phyloP scores from a whole-genome alignment of 2,113 vertebrate species.

The Dipodomys ordii region DNA sequence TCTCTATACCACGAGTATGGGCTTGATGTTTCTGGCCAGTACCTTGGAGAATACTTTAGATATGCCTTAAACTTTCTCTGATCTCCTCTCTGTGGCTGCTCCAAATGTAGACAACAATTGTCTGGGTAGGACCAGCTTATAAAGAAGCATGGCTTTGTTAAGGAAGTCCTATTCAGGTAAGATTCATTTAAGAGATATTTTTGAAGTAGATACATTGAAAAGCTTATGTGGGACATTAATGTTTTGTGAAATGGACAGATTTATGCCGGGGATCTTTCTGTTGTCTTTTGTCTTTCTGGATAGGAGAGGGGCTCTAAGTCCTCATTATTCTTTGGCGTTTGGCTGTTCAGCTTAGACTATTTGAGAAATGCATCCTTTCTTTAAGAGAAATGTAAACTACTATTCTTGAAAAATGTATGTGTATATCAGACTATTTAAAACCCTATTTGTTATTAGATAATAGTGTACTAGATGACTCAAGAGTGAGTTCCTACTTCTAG shows the following conservation, averaged over 20 bases:
- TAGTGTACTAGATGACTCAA: not conserved
- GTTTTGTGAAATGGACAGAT: constrained; percentile 65
- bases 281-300: constrained; percentile 44
- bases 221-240: constrained; percentile 50
- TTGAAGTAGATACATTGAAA: constrained; percentile 39
- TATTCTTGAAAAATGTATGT: constrained; percentile 5
- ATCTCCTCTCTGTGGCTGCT: constrained; percentile 85
- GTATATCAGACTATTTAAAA: constrained; percentile 16
- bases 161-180: constrained; percentile 97
- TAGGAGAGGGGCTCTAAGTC: not conserved
- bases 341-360: not conserved
- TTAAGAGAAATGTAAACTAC: constrained; percentile 35
- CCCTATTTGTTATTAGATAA: constrained; percentile 44
- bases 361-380: constrained; percentile 43
- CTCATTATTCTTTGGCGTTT: not conserved
- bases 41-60: constrained; percentile 95
- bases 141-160: constrained; percentile 94
- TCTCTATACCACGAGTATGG: constrained; percentile 94
- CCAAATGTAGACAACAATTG: constrained; percentile 88
- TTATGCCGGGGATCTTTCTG: constrained; percentile 4
- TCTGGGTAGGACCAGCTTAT: constrained; percentile 85
- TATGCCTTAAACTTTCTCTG: constrained; percentile 95
- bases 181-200: constrained; percentile 85
- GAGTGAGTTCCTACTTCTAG: constrained; percentile 47
- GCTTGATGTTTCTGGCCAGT: constrained; percentile 93